Conservation (phyloP, 2,113 vertebrate species). For the Stigmatopora argus region DNA sequence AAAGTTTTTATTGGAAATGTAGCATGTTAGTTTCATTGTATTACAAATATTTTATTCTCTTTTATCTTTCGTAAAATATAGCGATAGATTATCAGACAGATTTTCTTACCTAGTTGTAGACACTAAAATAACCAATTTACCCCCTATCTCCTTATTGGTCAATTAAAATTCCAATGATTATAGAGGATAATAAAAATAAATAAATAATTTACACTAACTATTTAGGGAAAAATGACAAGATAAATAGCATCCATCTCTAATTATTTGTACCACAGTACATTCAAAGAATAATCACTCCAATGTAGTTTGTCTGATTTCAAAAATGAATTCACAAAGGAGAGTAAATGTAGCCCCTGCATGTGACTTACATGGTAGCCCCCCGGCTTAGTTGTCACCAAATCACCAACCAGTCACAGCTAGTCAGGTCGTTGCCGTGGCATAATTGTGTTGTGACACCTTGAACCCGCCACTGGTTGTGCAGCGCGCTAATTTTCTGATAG, state of each 20-base stretch:
- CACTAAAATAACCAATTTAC: background rate
- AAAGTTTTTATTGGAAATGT: background rate
- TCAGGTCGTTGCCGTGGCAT: conserved; percentile 70
- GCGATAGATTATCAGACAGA: too few relatives aligned
- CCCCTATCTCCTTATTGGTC: background rate
- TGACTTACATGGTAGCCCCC: conserved; percentile 69
- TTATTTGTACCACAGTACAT: background rate
- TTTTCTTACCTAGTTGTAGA: background rate
- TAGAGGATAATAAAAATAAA: background rate
- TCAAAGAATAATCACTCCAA: background rate
- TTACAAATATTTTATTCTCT: too few relatives aligned
- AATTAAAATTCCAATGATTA: background rate
- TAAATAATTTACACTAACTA: background rate
- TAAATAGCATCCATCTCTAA: background rate
- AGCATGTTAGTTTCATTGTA: too few relatives aligned
- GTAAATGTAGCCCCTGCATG: conserved; percentile 38
- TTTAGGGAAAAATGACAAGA: background rate
- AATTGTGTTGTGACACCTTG: conserved; percentile 78
- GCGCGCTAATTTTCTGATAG: conserved; percentile 79
- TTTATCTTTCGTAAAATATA: too few relatives aligned
- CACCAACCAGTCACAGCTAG: conserved; percentile 58
- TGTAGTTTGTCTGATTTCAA: background rate
- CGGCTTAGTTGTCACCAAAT: conserved; percentile 66
- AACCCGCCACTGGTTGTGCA: conserved; percentile 71
- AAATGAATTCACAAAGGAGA: background rate